phyloP scores from a whole-genome alignment of 2,797 vertebrate genomes.

The Triplophysa bombifrons region DNA sequence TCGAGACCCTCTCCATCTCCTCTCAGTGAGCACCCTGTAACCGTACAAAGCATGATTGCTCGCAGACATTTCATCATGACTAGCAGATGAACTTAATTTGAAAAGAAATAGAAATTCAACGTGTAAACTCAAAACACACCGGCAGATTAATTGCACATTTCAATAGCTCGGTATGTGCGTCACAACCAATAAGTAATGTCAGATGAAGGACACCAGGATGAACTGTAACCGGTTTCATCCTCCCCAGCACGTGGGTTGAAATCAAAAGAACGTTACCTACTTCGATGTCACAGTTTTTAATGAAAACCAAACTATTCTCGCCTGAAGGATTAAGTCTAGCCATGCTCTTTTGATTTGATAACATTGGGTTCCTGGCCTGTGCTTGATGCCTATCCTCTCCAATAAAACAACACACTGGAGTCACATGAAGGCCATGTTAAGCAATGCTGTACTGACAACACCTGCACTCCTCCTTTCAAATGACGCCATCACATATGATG shows the following conservation, averaged over 20 bases:
- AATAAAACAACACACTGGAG: constrained; percentile 35
- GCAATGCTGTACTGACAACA: constrained; percentile 28
- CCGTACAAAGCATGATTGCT: neutral
- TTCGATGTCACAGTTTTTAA: constrained; percentile 51
- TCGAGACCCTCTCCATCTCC: constrained; percentile 34
- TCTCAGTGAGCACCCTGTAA: constrained; percentile 34
- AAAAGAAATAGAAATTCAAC: constrained; percentile 57
- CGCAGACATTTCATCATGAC: constrained; percentile 44
- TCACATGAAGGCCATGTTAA: constrained; percentile 45
- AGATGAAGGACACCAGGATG: constrained; percentile 66
- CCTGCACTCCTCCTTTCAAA: too few species aligned
- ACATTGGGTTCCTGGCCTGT: constrained; percentile 49
- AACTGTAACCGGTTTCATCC: constrained; percentile 58
- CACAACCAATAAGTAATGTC: constrained; percentile 75
- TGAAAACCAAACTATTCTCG: constrained; percentile 45
- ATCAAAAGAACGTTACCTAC: constrained; percentile 66
- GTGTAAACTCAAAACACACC: constrained; percentile 72
- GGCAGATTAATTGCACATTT: constrained; percentile 67
- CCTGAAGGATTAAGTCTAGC: constrained; percentile 42
- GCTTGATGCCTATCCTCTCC: constrained; percentile 51
- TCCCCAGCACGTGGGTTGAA: constrained; percentile 67
- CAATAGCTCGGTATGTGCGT: constrained; percentile 71
- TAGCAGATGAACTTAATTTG: constrained; percentile 74
- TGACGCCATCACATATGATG: too few species aligned
- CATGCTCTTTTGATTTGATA: constrained; percentile 57